Evolutionary conservation across 2,113 vertebrate species (phyloP).

Genomic region (Parotia lawesii): DNA sequence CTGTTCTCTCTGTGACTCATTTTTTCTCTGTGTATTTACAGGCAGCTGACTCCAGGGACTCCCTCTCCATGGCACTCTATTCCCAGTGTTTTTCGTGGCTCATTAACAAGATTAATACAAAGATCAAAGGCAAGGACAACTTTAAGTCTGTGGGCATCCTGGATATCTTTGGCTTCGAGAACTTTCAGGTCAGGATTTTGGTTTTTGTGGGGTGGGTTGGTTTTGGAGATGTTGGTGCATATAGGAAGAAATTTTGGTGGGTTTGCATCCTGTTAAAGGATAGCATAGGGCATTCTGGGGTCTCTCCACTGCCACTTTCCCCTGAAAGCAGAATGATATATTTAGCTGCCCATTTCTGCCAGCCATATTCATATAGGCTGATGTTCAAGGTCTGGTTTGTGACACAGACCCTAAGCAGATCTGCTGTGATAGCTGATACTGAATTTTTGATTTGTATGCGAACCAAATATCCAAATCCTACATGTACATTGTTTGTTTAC

Average conservation of each 20-base stretch:
- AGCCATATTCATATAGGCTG: neutral
- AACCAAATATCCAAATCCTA: neutral
- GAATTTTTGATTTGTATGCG: neutral
- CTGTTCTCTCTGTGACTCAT: neutral
- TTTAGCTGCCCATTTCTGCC: neutral
- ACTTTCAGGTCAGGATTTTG: slow-evolving; percentile 82
- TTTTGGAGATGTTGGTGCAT: neutral
- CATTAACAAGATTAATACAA: slow-evolving; percentile 87
- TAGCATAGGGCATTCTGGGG: neutral
- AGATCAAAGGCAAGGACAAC: slow-evolving; percentile 89
- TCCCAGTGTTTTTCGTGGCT: slow-evolving; percentile 94
- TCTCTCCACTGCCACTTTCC: neutral
- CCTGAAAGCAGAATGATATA: neutral
- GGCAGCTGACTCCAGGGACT: slow-evolving; percentile 89
- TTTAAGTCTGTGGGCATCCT: slow-evolving; percentile 94
- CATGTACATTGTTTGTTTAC: neutral
- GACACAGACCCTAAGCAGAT: neutral
- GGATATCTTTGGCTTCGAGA: slow-evolving; percentile 93
- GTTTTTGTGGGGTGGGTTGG: neutral
- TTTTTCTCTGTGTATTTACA: slow-evolving; percentile 50
- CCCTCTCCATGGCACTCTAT: slow-evolving; percentile 90
- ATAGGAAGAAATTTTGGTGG: neutral
- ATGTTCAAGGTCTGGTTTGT: neutral
- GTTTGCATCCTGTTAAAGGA: neutral
- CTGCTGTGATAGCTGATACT: neutral